Percentiles rank a stretch among this genome's conserved stretches.
Evolutionary conservation across 2,113 vertebrate species (phyloP).

Genomic region (Labeo catla): DNA sequence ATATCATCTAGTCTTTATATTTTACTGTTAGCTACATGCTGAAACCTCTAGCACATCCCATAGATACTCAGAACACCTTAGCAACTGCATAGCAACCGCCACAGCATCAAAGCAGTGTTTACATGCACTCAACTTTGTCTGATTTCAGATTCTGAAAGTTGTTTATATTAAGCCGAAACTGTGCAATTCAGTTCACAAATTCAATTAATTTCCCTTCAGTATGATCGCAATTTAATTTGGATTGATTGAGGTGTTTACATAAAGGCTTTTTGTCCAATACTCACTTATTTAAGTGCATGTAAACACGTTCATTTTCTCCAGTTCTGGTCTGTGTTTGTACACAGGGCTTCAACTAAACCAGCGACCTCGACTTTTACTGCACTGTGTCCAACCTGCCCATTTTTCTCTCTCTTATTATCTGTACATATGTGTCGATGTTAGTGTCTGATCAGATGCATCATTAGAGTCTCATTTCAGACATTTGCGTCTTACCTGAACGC

Average conservation of each 20-base stretch:
- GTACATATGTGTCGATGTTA: conserved; percentile 22
- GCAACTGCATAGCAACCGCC: too few species aligned
- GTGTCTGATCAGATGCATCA: conserved; percentile 30
- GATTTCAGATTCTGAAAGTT: not conserved
- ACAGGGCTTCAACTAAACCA: conserved; percentile 52
- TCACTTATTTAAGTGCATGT: not conserved
- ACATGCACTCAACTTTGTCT: not conserved
- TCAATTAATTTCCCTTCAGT: too few species aligned
- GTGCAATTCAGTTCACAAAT: not conserved
- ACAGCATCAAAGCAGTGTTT: not conserved
- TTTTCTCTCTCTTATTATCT: conserved; percentile 8
- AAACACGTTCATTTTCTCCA: not conserved
- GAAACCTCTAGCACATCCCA: not conserved
- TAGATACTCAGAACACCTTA: not conserved
- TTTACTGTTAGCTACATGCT: not conserved
- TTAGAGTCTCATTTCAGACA: conserved; percentile 23
- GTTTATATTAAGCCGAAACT: not conserved
- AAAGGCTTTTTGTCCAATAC: not conserved
- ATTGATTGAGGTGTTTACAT: not conserved
- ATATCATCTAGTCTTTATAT: not conserved
- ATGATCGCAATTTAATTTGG: not conserved
- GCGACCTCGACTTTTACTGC: conserved; percentile 45
- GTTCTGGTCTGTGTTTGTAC: conserved; percentile 20
- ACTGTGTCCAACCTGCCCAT: not conserved
- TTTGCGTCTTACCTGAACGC: not conserved